Evolutionary conservation across 2,797 vertebrate species (phyloP), one percentile per base, ranked within the genome.

Genomic region (Pteronotus mesoamericanus): DNA sequence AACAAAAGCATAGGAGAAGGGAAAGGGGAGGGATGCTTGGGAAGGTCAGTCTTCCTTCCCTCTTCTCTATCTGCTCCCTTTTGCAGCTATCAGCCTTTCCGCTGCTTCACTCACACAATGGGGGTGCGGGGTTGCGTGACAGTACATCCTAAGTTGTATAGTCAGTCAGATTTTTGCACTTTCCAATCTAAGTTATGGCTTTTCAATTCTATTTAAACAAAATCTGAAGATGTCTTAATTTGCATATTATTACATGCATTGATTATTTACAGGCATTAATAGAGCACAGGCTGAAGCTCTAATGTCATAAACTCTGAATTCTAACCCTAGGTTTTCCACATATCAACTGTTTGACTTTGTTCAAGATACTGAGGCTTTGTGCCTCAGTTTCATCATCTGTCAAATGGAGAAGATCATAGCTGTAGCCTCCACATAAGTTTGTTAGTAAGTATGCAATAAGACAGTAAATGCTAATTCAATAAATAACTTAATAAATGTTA

Each of bases 221-320:
- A 64, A 51, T 66, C 44, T 89, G 9, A 19, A 10, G 37, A 55
- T 91, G 53, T 80, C 34, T 91, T 92, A 51, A 87, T 87, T 80
- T 80, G 79, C 53, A 72, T 72, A 4, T 32, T n/a, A n/a, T n/a
- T n/a, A n/a, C n/a, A n/a, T n/a, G n/a, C n/a, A n/a, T n/a, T n/a
- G n/a, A 10, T 44, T 64, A 79, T 37, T 57, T 32, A 69, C 91
- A 88, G 71, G 24, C 42, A 26, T 55, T 55, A 72, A 74, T 77
- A 83, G 29, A 37, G 9, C 34, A 61, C 9, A 78, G 48, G 9
- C 16, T 5, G 37, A 61, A 92, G 8, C 42, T 39, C 51, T 72
- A 79, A 82, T 69, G 48, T 44, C 6, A 2, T 32, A 32, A 9
- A 16, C 9, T 74, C 1, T 44, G 39, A 53, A 44, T 37, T 83